phyloP scores from a whole-genome alignment of 2,113 vertebrate species.

The Amblyopsis rosae region DNA sequence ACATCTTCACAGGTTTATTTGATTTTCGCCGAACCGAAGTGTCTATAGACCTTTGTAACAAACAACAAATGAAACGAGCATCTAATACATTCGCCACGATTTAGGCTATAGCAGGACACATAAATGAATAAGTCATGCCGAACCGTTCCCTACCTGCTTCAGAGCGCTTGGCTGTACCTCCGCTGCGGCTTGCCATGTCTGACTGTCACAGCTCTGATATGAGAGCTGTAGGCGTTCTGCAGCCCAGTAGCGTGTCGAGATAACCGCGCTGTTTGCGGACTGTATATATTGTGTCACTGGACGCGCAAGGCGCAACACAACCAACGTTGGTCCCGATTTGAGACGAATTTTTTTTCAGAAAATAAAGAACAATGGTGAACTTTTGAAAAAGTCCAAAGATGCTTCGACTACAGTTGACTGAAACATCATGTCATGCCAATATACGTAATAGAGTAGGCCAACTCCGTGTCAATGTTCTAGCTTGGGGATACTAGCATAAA shows the following conservation, averaged over 20 bases:
- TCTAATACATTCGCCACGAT: no score
- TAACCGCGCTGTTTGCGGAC: constrained; percentile 46
- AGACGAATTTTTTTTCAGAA: background rate
- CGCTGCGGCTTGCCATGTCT: constrained; percentile 53
- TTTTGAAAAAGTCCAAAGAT: background rate
- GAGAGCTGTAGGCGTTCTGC: constrained; percentile 39
- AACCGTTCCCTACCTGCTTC: constrained; percentile 43
- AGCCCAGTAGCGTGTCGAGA: constrained; percentile 47
- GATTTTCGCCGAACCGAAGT: no score
- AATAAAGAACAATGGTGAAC: background rate
- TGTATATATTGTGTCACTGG: constrained; percentile 15
- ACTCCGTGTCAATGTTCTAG: background rate
- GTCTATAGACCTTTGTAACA: no score
- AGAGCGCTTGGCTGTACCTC: constrained; percentile 28
- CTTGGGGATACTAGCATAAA: no score
- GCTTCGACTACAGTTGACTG: no score
- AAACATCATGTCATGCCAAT: background rate
- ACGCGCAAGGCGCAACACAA: constrained; percentile 37
- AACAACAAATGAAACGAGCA: no score
- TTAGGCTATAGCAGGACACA: no score
- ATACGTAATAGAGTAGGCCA: background rate
- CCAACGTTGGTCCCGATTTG: background rate
- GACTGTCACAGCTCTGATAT: constrained; percentile 44
- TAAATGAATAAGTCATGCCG: background rate
- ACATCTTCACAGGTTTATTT: no score